Evolutionary conservation across 2,797 vertebrate species (phyloP).

Genomic region (Sebastes minor): DNA sequence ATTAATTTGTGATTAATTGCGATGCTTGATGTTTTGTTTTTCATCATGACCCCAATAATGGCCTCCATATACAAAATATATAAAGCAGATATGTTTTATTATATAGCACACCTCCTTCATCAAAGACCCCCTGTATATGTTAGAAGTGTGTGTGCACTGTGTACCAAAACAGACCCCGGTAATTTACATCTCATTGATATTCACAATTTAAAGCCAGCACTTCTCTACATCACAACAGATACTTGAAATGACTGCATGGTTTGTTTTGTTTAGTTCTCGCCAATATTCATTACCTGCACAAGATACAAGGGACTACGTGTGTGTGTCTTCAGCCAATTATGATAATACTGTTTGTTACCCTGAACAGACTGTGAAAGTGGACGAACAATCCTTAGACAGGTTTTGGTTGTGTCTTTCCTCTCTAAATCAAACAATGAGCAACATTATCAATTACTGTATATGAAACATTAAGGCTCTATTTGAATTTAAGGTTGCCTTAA

Average conservation of each 20-base stretch:
- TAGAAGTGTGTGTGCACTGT: neutral
- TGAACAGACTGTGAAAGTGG: slow-evolving; percentile 8
- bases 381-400: slow-evolving; percentile 24
- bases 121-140: neutral
- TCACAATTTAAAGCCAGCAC: slow-evolving; percentile 10
- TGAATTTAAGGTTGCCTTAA: neutral
- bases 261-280: slow-evolving; percentile 42
- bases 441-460: neutral
- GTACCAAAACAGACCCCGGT: neutral
- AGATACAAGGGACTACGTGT: slow-evolving; percentile 4
- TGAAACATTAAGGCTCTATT: neutral
- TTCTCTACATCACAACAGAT: neutral
- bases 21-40: too few species aligned
- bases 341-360: slow-evolving; percentile 52
- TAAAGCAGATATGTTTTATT: neutral
- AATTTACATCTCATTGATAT: slow-evolving; percentile 20
- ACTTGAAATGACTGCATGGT: slow-evolving; percentile 18
- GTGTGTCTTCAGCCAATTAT: slow-evolving; percentile 57
- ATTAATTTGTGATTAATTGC: too few species aligned
- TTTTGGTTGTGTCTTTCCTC: neutral
- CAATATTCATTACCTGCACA: slow-evolving; percentile 58
- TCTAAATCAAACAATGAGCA: slow-evolving; percentile 12
- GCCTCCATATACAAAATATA: neutral
- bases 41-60: neutral
- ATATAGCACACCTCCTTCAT: neutral